phyloP scores from a whole-genome alignment of 2,797 vertebrate genomes.

The Pyrocephalus nanus region DNA sequence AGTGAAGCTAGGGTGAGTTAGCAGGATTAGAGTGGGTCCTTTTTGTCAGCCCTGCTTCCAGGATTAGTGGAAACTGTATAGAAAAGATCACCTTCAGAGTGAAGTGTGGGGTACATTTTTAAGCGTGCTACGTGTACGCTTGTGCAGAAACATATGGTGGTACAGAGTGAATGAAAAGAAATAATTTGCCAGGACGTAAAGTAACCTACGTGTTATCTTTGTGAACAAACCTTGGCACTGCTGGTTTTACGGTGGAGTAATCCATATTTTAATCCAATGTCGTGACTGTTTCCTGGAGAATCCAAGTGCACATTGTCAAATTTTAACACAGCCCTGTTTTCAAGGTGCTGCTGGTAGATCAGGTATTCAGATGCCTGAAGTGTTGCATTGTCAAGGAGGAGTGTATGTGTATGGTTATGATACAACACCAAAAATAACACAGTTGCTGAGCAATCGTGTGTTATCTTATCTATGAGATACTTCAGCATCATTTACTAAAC shows the following conservation, averaged over 20 bases:
- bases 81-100: slow-evolving; percentile 37
- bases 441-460: neutral
- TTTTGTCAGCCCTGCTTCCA: slow-evolving; percentile 55
- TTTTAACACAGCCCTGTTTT: slow-evolving; percentile 40
- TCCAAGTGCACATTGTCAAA: neutral
- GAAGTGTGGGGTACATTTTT: slow-evolving; percentile 22
- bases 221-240: slow-evolving; percentile 49
- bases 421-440: slow-evolving; percentile 23
- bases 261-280: slow-evolving; percentile 44
- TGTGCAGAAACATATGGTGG: neutral
- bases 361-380: slow-evolving; percentile 56
- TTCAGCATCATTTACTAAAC: slow-evolving; percentile 38
- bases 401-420: neutral
- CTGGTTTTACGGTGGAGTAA: neutral
- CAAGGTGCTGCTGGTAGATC: slow-evolving; percentile 35
- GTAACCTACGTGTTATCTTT: neutral
- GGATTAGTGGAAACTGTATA: slow-evolving; percentile 40
- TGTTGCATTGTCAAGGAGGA: neutral
- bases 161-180: slow-evolving; percentile 3
- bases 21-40: slow-evolving; percentile 52
- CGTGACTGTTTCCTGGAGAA: slow-evolving; percentile 2
- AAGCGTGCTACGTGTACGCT: neutral
- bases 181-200: slow-evolving; percentile 4
- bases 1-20: slow-evolving; percentile 72
- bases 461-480: slow-evolving; percentile 48